Evolutionary conservation across 1,140 invertebrate genomes (phyloP).

Genomic region (Mylabris phalerata): DNA sequence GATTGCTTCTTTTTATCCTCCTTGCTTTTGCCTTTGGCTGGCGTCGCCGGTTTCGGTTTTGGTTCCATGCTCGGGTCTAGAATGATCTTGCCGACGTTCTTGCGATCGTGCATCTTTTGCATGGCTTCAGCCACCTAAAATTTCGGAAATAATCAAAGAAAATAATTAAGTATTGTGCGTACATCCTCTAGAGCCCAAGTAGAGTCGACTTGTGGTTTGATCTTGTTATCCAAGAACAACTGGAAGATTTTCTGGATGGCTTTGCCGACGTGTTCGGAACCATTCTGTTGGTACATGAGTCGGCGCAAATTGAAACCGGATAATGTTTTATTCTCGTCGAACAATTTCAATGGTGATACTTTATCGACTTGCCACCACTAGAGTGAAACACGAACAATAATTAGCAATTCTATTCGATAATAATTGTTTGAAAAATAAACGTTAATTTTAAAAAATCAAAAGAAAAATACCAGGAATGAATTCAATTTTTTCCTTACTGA

Average conservation of each 20-base stretch:
- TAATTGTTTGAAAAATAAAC: not conserved
- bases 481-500: conserved; percentile 56
- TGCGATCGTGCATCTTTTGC: conserved; percentile 87
- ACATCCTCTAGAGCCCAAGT: conserved; percentile 82
- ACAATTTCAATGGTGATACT: conserved; percentile 78
- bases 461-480: too few species aligned
- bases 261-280: conserved; percentile 59
- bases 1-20: conserved; percentile 63
- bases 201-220: conserved; percentile 77
- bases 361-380: conserved; percentile 91
- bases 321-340: conserved; percentile 80
- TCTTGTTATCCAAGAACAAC: conserved; percentile 68
- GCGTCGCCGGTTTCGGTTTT: conserved; percentile 68
- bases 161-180: too few species aligned
- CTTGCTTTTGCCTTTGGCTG: conserved; percentile 62
- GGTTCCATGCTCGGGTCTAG: conserved; percentile 72
- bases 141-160: not conserved
- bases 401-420: not conserved
- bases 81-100: conserved; percentile 84
- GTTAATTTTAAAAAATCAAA: too few species aligned
- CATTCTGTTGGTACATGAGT: conserved; percentile 73
- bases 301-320: conserved; percentile 78
- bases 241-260: conserved; percentile 66
- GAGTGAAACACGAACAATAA: not conserved
- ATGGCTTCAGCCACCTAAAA: conserved; percentile 74